Percentiles rank a stretch among this genome's conserved stretches.
Evolutionary conservation across 1,140 invertebrate species (phyloP).

Genomic region (Harpegnathos saltator): DNA sequence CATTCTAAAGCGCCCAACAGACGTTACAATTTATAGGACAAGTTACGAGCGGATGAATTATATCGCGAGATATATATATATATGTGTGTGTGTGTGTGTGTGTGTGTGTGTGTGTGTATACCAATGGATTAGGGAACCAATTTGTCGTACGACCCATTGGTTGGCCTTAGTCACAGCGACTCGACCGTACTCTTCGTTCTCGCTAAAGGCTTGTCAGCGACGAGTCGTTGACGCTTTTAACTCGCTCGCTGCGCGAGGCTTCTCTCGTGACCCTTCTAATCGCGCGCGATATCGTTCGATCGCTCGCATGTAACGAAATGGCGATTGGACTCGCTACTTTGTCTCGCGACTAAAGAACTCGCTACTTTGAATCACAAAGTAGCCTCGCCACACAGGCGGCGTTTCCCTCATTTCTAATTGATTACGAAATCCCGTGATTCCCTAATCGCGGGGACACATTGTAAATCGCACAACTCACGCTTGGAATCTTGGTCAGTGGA

Average conservation of each 20-base stretch:
- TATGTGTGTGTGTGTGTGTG: no score
- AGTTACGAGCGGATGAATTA: background rate
- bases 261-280: background rate
- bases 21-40: conserved; percentile 11
- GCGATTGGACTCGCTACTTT: background rate
- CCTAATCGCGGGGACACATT: conserved; percentile 53
- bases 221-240: background rate
- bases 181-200: background rate
- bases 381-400: conserved; percentile 8
- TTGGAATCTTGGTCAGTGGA: conserved; percentile 55
- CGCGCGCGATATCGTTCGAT: background rate
- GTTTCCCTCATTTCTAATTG: conserved; percentile 54
- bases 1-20: background rate
- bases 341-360: conserved; percentile 22
- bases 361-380: conserved; percentile 35
- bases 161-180: background rate
- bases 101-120: no score
- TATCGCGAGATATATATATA: background rate
- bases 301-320: conserved; percentile 1
- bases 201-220: background rate
- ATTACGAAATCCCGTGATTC: conserved; percentile 54
- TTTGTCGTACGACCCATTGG: background rate
- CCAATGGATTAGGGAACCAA: background rate
- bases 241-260: no score
- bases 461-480: conserved; percentile 45